These are phyloP conservation scores for Dipus sagitta DNA, from an alignment of 2,797 vertebrate species.

Conservation along the genomic window DNA sequence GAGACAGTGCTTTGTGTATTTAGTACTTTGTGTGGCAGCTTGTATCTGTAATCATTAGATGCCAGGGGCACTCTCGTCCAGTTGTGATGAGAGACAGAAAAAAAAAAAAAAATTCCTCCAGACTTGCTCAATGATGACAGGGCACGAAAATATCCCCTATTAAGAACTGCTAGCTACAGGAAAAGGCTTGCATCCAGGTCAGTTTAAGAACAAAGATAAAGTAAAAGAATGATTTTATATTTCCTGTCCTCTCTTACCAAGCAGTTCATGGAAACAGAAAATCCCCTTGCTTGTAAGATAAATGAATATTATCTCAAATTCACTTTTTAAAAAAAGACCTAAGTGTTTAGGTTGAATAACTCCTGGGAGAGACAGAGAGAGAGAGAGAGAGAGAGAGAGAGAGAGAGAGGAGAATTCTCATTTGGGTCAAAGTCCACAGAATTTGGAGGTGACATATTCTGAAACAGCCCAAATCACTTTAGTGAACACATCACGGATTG, in stretches of 20 bases:
- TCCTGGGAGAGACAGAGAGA: not conserved
- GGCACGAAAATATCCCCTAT: not conserved
- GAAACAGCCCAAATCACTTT: conserved; percentile 52
- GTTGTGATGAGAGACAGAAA: not conserved
- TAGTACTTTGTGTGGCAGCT: too few species aligned
- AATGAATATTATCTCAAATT: not conserved
- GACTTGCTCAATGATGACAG: not conserved
- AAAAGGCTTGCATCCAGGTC: not conserved
- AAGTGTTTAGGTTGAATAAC: not conserved
- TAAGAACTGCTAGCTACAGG: not conserved
- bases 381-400: not conserved
- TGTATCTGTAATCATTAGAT: not conserved
- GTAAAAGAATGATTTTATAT: not conserved
- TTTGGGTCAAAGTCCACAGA: not conserved
- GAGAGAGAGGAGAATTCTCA: not conserved
- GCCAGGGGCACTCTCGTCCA: not conserved
- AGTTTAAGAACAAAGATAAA: not conserved
- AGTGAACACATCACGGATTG: conserved; percentile 21
- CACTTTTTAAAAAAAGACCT: not conserved
- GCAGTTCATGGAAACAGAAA: not conserved
- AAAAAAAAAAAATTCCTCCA: not conserved
- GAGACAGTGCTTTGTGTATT: rapidly evolving
- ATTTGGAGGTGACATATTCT: conserved; percentile 45
- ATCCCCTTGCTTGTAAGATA: not conserved
- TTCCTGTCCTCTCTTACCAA: not conserved